A percentile compares a stretch with the other conserved stretches of the same genome.
phyloP scores from a whole-genome alignment of 2,113 vertebrate species.

The Nannospalax galili region DNA sequence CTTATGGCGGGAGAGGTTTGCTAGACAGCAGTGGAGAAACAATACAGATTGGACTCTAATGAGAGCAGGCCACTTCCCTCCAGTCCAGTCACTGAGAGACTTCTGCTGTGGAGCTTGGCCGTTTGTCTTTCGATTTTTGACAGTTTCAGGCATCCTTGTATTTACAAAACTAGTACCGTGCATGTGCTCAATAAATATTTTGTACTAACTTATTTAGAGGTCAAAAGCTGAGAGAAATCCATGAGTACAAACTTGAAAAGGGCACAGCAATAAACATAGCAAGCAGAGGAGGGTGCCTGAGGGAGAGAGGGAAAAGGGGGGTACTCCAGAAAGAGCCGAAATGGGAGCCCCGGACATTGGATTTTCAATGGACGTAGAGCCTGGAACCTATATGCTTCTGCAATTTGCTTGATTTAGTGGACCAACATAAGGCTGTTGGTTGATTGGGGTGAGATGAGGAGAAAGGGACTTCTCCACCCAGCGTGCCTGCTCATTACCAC shows the following conservation, averaged over 20 bases:
- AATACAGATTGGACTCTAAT: neutral
- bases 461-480: neutral
- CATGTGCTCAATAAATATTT: neutral
- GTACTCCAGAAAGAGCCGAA: no score
- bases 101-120: neutral
- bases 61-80: neutral
- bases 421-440: neutral
- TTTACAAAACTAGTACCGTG: neutral
- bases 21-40: no score
- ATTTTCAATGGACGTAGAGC: slow-evolving; percentile 31
- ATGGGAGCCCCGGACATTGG: neutral
- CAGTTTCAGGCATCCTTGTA: neutral
- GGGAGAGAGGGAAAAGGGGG: neutral
- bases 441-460: neutral
- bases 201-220: neutral
- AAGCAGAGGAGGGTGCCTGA: neutral
- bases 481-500: neutral
- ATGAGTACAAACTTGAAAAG: neutral
- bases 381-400: slow-evolving; percentile 23
- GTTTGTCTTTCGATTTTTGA: neutral
- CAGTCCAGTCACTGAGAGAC: no score
- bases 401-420: slow-evolving; percentile 10
- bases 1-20: neutral
- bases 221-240: neutral
- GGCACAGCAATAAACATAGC: neutral